phyloP scores from a whole-genome alignment of 2,888 invertebrate species.

The Tetragonisca angustula region DNA sequence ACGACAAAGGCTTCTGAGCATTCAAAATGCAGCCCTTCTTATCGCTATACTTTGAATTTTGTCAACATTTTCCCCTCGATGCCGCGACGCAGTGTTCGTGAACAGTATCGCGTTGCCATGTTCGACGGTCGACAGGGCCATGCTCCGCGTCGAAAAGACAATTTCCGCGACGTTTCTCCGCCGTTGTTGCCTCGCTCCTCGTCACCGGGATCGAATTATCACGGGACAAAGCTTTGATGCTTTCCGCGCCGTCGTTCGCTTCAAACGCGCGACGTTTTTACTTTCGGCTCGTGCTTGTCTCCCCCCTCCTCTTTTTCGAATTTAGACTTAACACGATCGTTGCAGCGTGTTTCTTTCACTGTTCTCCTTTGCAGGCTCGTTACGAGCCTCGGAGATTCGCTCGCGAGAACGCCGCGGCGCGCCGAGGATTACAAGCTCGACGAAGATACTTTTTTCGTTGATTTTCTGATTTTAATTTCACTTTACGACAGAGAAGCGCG shows the following conservation, averaged over 20 bases:
- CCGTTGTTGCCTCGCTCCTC: neutral
- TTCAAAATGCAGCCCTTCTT: no score
- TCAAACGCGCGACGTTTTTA: neutral
- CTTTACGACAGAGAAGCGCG: no score
- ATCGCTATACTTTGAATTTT: conserved; percentile 4
- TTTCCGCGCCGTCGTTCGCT: neutral
- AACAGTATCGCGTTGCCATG: neutral
- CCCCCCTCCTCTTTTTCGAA: neutral
- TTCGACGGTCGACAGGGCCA: neutral
- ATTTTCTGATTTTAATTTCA: no score
- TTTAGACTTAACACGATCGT: neutral
- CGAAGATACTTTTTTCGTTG: no score
- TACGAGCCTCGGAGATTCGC: no score
- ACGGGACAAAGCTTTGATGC: neutral
- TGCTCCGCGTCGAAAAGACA: neutral
- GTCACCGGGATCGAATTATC: neutral
- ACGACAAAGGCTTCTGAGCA: neutral
- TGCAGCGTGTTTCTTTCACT: no score
- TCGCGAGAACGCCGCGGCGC: no score
- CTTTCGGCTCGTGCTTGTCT: neutral
- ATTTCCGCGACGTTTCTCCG: neutral
- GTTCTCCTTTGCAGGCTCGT: no score
- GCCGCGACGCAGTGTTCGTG: neutral
- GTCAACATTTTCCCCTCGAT: neutral
- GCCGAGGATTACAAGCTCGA: no score